These are phyloP conservation scores for Chrysogorgia sp. DNA, from an alignment of 92 coral and sea anemone species.

Conservation along the genomic window DNA sequence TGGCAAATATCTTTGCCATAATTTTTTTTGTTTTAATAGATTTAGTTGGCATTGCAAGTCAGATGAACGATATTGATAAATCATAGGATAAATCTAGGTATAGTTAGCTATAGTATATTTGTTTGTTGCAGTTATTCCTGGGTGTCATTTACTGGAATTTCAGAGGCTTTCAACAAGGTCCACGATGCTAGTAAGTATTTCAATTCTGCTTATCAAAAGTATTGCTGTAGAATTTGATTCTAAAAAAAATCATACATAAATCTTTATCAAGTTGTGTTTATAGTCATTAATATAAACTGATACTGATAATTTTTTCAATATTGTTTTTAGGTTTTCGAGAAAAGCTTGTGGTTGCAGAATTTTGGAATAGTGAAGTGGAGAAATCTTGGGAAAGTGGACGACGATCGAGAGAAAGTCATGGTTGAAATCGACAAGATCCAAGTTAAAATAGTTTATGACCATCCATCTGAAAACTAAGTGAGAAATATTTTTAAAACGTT, in stretches of 20 bases:
- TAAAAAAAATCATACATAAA: too few relatives aligned
- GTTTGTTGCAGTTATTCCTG: constrained; percentile 26
- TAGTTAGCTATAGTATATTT: not conserved
- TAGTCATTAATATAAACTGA: not conserved
- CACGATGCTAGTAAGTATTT: not conserved
- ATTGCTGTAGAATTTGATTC: too few relatives aligned
- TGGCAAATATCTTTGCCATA: constrained; percentile 47
- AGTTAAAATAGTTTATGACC: constrained; percentile 46
- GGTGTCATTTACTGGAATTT: constrained; percentile 38
- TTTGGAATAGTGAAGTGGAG: constrained; percentile 49
- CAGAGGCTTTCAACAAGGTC: constrained; percentile 23
- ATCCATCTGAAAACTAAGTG: constrained; percentile 45
- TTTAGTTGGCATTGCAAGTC: not conserved
- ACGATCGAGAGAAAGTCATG: constrained; percentile 50
- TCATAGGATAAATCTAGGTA: not conserved
- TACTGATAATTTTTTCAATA: not conserved
- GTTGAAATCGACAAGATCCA: constrained; percentile 43
- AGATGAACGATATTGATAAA: not conserved
- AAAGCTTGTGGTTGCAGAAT: constrained; percentile 44
- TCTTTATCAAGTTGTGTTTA: not conserved
- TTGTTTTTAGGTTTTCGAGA: constrained; percentile 43
- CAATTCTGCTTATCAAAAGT: constrained; percentile 2
- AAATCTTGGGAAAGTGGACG: constrained; percentile 33
- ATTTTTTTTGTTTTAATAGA: not conserved
- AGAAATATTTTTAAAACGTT: too few relatives aligned